Conservation (phyloP, 1,140 invertebrate genomes). For the Hermatobates lingyangjiaoensis region DNA sequence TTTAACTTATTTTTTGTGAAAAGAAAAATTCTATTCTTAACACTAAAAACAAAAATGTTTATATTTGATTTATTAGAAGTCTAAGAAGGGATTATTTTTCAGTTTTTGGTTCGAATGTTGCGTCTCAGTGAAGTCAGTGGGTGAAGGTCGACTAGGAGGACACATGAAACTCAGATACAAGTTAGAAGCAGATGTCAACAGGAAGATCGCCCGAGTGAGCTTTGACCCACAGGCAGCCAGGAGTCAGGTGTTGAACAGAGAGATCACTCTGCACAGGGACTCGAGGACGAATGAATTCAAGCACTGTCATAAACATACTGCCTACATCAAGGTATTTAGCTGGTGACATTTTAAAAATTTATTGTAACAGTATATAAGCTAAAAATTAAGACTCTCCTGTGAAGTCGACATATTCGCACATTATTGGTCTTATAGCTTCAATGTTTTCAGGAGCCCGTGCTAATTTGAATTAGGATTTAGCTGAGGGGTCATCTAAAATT, state of each 20-base stretch:
- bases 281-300: constrained; percentile 18
- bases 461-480: too few species aligned
- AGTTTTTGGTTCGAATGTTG: constrained; percentile 76
- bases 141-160: constrained; percentile 1
- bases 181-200: constrained; percentile 69
- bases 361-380: background rate
- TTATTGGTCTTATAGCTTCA: too few species aligned
- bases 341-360: background rate
- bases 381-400: too few species aligned
- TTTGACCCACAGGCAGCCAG: constrained; percentile 29
- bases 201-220: constrained; percentile 64
- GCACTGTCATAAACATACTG: constrained; percentile 50
- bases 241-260: constrained; percentile 20
- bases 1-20: too few species aligned
- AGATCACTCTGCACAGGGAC: constrained; percentile 17
- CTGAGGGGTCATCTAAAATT: too few species aligned
- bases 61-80: too few species aligned
- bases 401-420: too few species aligned
- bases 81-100: background rate
- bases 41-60: too few species aligned
- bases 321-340: constrained; percentile 47
- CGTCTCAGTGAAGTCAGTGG: constrained; percentile 36
- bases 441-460: too few species aligned
- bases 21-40: too few species aligned
- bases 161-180: constrained; percentile 42